These are phyloP conservation scores for Pomacea maculata DNA, from an alignment of 1,140 invertebrate genomes.

Conservation along the genomic window DNA sequence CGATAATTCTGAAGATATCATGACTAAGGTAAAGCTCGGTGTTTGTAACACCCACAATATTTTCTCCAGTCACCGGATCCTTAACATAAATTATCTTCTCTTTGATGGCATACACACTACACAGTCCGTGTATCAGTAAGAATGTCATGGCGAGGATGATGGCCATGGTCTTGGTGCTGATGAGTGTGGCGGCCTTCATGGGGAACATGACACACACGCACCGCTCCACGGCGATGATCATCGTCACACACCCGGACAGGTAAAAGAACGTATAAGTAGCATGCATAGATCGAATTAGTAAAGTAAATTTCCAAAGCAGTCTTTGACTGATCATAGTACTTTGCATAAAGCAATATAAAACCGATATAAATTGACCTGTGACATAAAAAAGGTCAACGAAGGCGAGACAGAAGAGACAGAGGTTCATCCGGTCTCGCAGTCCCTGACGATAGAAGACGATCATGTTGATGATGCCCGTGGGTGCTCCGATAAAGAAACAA, in stretches of 20 bases:
- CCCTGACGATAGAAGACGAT: background rate
- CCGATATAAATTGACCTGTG: background rate
- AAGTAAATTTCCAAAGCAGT: background rate
- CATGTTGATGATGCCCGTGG: background rate
- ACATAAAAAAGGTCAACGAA: background rate
- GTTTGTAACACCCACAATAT: background rate
- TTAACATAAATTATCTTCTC: background rate
- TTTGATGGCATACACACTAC: background rate
- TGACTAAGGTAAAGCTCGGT: background rate
- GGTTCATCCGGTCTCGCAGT: constrained; percentile 6
- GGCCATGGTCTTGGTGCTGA: background rate
- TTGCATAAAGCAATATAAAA: background rate
- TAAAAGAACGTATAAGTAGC: background rate
- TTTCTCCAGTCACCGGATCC: background rate
- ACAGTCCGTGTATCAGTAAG: background rate
- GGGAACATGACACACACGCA: background rate
- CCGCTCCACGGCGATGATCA: background rate
- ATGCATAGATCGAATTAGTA: background rate
- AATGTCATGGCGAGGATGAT: background rate
- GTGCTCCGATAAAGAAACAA: background rate
- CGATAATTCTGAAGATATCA: background rate
- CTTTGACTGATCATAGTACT: too few relatives aligned
- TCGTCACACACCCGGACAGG: background rate
- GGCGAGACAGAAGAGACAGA: background rate
- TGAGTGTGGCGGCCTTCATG: constrained; percentile 3